Evolutionary conservation across 2,797 vertebrate species (phyloP).

Genomic region (Malacoraja senta): DNA sequence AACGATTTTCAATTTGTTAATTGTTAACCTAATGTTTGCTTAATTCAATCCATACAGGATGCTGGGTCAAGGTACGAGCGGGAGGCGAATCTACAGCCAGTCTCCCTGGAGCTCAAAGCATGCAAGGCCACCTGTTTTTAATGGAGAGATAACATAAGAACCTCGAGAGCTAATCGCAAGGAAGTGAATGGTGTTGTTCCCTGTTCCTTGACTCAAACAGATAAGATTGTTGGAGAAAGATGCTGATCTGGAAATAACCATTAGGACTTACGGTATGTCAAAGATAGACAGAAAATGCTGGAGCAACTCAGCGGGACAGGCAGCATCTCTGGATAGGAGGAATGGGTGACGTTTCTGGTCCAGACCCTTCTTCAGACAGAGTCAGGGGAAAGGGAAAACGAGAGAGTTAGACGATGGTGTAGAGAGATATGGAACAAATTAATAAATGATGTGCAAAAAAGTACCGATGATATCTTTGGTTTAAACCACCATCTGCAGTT

Average conservation of each 20-base stretch:
- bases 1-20: constrained; percentile 28
- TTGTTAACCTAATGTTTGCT: constrained; percentile 27
- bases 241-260: background rate
- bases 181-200: background rate
- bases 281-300: too few species aligned
- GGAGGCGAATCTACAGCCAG: too few species aligned
- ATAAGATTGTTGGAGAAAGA: background rate
- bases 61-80: background rate
- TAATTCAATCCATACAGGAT: constrained; percentile 27
- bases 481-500: too few species aligned
- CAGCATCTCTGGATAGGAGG: too few species aligned
- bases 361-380: too few species aligned
- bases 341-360: too few species aligned
- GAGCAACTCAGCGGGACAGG: too few species aligned
- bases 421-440: too few species aligned
- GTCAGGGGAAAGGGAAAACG: too few species aligned
- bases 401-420: too few species aligned
- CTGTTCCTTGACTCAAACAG: background rate
- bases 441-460: too few species aligned
- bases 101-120: background rate
- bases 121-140: background rate
- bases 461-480: too few species aligned
- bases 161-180: background rate
- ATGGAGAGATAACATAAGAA: background rate
- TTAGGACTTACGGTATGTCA: background rate